Evolutionary conservation across 2,797 vertebrate species (phyloP), one percentile per base, ranked within the genome.

Genomic region (Muscicapa comitata): DNA sequence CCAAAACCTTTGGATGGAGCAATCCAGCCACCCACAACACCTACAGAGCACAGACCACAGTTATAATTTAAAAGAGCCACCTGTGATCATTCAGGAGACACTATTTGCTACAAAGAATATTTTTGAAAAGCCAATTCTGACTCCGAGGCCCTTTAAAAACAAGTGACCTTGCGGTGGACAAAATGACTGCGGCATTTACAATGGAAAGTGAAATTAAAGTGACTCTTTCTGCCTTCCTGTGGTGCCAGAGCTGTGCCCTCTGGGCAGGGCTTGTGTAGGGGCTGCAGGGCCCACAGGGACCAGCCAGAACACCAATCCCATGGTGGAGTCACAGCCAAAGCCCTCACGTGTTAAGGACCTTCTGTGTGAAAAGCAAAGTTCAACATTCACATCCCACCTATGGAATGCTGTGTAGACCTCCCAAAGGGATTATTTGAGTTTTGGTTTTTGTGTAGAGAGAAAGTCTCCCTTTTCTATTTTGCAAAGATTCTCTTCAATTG

Each of bases 121-220:
- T 86, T 90, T 17, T 57, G 17, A 94, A 91, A 94, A 91, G 91
- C 9, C 50, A 16, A 43, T 88, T 88, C 48, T 91, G 91, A 88
- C 75, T 92, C 73, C 11, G 25, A 92, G 42, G 8, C 54, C 31
- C 37, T 81, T 93, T 33, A 80, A 94, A 94, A 93, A 80, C 7
- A 76, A 83, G 65, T 28, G 91, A 65, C 87, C 91, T 78, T 45
- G 78, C 20, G 24, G 62, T 5, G 4, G 79, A 63, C 26, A 51
- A 51, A 67, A 93, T 45, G 31, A 91, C 84, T 63, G 70, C 11
- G 24, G 78, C 37, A 2, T 57, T 24, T 59, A 72, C 74, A 88
- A 94, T 9, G 80, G 93, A 95, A 94, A 94, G 83, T 1, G 16
- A 90, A 79, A 92, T 89, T 90, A 11, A 95, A 94, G 65, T 2